phyloP scores from a whole-genome alignment of 2,797 vertebrate species.

The Rhincodon typus region DNA sequence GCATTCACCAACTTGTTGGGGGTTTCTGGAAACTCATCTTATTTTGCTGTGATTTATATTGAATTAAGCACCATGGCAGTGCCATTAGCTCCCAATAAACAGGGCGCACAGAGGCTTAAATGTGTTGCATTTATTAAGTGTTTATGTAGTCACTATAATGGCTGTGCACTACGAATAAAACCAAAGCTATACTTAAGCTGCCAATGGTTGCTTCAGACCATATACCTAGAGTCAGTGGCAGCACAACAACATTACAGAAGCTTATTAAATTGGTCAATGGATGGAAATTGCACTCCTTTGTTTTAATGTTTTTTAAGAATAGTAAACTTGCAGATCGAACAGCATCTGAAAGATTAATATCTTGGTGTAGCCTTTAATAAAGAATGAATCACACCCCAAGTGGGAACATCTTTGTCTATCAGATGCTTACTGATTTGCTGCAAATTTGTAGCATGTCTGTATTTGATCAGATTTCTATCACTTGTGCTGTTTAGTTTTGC shows the following conservation, averaged over 20 bases:
- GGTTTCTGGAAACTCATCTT: background rate
- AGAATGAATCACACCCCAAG: background rate
- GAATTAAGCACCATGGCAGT: background rate
- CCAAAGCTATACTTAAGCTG: background rate
- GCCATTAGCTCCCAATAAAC: background rate
- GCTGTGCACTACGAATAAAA: background rate
- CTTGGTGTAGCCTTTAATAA: background rate
- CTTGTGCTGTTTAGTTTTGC: background rate
- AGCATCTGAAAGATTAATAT: background rate
- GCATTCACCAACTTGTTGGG: background rate
- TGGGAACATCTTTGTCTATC: background rate
- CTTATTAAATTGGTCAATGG: background rate
- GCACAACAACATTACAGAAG: background rate
- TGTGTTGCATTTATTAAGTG: background rate
- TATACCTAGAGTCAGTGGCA: background rate
- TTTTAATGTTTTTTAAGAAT: background rate
- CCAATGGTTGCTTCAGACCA: background rate
- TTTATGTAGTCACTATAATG: background rate
- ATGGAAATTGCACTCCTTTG: background rate
- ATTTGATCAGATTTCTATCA: background rate
- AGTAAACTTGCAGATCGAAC: background rate
- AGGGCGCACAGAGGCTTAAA: background rate
- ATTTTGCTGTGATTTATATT: background rate
- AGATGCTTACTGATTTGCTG: background rate
- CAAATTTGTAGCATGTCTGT: background rate